Base-by-base conservation (phyloP, 2,113 vertebrate genomes). In the Alligator mississippiensis region DNA sequence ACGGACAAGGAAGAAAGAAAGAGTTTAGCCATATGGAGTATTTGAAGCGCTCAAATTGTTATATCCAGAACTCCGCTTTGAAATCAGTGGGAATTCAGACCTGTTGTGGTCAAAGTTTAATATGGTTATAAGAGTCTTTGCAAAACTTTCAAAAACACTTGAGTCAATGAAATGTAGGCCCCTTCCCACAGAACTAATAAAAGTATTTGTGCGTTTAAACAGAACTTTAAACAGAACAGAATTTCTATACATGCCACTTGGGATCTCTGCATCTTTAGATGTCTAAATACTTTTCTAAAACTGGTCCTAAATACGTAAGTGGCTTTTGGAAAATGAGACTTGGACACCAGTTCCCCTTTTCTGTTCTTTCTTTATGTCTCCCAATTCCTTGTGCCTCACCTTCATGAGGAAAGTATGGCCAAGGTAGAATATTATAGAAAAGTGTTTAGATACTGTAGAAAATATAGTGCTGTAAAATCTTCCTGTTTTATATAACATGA, bases 21-120 rank as follows among this genome's bases (percentile, higher is more conserved):
- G 77, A 16, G 1, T 9, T 78, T 19, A 0, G 0, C 1, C 11
- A 30, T 13, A 12, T 11, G 14, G 27, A 66, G n/a, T 66, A n/a
- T 27, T 66, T 66, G 16, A 66, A 66, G 63, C 63, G n/a, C 27
- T 66, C 16, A 4, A n/a, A 66, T 27, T 66, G 63, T 66, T 66
- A n/a, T 66, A 17, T 66, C 27, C n/a, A 25, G 63, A 17, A 15
- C 28, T 47, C 47, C 47, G 7, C 7, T 47, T 47, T 47, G 47
- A 47, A 47, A 47, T 47, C 47, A 47, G 47, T 47, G 47, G 47
- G 47, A 47, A 47, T 47, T 47, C 47, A 47, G 8, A 47, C 47
- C 47, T 47, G 47, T 47, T 47, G 47, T 47, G 47, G 27, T 16
- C 17, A 66, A 66, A 9, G 63, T 17, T 66, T 66, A n/a, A 66